Evolutionary conservation across 2,888 invertebrate genomes (phyloP).

Genomic region (Eristalinus aeneus): DNA sequence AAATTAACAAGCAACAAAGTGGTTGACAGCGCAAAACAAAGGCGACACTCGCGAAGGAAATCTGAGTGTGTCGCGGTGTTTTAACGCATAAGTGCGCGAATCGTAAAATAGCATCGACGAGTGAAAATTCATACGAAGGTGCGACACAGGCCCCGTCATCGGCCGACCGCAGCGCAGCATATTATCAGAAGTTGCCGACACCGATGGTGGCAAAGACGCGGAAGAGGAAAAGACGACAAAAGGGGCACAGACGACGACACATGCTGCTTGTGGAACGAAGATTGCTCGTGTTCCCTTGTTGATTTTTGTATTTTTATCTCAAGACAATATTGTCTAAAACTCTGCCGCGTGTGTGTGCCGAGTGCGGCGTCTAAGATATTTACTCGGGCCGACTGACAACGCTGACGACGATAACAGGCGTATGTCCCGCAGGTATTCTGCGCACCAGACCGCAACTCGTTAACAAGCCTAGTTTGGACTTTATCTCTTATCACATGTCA

Average conservation of each 20-base stretch:
- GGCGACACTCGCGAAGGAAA: not conserved
- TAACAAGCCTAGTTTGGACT: not conserved
- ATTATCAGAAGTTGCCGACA: not conserved
- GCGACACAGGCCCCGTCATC: constrained; percentile 1
- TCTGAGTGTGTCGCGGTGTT: not conserved
- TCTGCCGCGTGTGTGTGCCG: not conserved
- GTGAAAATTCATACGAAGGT: constrained; percentile 26
- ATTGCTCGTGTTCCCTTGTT: constrained; percentile 6
- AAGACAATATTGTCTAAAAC: constrained; percentile 36
- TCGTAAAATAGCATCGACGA: constrained; percentile 4
- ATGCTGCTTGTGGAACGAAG: constrained; percentile 27
- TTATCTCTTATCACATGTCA: too few relatives aligned
- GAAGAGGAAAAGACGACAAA: not conserved
- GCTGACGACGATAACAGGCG: not conserved
- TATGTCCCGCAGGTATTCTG: constrained; percentile 27
- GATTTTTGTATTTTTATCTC: constrained; percentile 39
- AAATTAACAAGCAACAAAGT: not conserved
- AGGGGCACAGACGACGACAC: not conserved
- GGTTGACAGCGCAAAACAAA: not conserved
- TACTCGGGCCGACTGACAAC: not conserved
- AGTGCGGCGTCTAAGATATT: constrained; percentile 34
- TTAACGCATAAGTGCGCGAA: constrained; percentile 27
- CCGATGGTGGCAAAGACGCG: not conserved
- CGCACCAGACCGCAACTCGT: too few relatives aligned
- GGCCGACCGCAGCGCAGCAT: not conserved